Evolutionary conservation across 2,888 invertebrate genomes (phyloP), one percentile per base, ranked within the genome.

Genomic region (Pachydiplax longipennis): DNA sequence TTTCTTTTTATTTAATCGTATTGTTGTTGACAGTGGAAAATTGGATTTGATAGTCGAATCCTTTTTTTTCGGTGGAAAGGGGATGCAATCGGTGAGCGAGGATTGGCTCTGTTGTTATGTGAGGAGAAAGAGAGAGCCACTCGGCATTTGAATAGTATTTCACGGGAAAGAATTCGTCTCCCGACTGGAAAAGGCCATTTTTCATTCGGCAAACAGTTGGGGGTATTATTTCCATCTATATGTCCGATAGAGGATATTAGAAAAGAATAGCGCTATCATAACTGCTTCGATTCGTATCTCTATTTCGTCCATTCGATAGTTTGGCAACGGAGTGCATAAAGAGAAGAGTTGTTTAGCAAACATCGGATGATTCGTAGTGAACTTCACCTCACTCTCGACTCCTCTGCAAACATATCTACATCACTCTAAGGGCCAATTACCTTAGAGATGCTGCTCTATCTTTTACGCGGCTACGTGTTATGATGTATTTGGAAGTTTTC

Each of bases 1-100:
- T 87, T 61, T 61, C 37, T 87, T 53, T 87, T 87, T 87, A 87
- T 87, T 87, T 87, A 87, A 87, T 87, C 87, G 87, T 37, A 87
- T 87, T 87, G 87, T 87, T 87, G 87, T 87, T 87, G 87, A 87
- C 87, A 87, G 87, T 87, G 87, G 87, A 61, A 87, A 87, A 87
- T 87, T 87, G 87, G 87, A 65, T 87, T 87, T 87, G 87, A 87
- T 87, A 37, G 87, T 35, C 61, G 87, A 87, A 61, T 65, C 61
- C 61, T 87, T 61, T 61, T 61, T 61, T 58, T 22, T 3, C 15
- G 37, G 6, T 40, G 48, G 31, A 0, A 3, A 22, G 58, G 18
- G 35, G 18, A 31, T 25, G 25, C 25, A 25, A 65, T 22, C 12
- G n/a, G 65, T 25, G 65, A 73, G 40, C 80, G 80, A 31, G 80